Evolutionary conservation across 2,888 invertebrate genomes (phyloP).

Genomic region (Acronicta alni): DNA sequence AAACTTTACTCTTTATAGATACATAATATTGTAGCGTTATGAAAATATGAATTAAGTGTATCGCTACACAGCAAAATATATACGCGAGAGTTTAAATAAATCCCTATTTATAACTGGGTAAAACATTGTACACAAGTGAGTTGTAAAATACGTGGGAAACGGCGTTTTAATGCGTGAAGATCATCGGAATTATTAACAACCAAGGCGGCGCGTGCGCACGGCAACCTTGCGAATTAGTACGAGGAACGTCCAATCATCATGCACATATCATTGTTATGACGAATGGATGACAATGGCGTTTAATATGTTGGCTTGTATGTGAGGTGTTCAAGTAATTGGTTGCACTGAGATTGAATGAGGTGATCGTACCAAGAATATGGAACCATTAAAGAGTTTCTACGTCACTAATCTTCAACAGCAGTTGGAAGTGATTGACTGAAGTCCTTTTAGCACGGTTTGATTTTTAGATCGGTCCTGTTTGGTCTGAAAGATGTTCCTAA

Average conservation of each 20-base stretch:
- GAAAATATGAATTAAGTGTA: neutral
- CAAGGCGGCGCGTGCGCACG: slow-evolving; percentile 82
- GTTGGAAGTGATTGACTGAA: too few species aligned
- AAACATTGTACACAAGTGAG: slow-evolving; percentile 40
- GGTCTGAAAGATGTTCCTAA: too few species aligned
- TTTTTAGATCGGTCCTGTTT: too few species aligned
- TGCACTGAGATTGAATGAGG: slow-evolving; percentile 23
- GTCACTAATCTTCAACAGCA: too few species aligned
- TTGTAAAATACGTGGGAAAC: slow-evolving; percentile 74
- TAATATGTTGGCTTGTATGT: slow-evolving; percentile 24
- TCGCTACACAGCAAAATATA: neutral
- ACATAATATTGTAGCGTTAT: too few species aligned
- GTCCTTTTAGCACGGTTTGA: too few species aligned
- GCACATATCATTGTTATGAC: slow-evolving; percentile 63
- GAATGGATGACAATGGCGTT: slow-evolving; percentile 59
- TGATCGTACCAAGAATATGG: neutral
- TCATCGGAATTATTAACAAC: slow-evolving; percentile 78
- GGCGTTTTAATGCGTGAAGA: slow-evolving; percentile 75
- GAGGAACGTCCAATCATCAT: slow-evolving; percentile 64
- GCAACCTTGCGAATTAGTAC: slow-evolving; percentile 83
- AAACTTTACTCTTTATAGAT: too few species aligned
- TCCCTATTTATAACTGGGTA: slow-evolving; percentile 21
- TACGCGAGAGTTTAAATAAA: neutral
- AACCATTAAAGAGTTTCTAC: neutral
- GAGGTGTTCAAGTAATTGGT: slow-evolving; percentile 30